Conservation (phyloP, 2,888 invertebrate genomes). For the Caenorhabditis sp. region DNA sequence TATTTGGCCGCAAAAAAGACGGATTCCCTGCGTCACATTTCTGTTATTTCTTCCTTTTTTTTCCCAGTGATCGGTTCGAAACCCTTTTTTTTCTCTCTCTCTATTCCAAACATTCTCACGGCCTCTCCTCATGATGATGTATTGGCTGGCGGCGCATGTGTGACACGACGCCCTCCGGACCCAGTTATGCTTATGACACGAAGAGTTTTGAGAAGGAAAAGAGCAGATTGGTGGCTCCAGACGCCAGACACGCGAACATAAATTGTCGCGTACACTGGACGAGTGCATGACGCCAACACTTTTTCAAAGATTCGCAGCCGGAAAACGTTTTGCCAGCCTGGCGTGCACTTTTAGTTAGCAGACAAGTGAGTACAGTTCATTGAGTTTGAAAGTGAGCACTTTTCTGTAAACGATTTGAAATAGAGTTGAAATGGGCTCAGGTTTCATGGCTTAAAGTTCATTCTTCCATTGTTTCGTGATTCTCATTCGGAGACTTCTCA, state of each 20-base stretch:
- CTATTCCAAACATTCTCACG: too few relatives aligned
- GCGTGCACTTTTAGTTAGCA: too few relatives aligned
- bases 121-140: slow-evolving; percentile 34
- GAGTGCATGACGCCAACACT: not conserved
- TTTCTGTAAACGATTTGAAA: too few relatives aligned
- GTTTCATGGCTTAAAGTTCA: too few relatives aligned
- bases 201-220: not conserved
- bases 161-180: slow-evolving; percentile 3
- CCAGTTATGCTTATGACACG: slow-evolving; percentile 27
- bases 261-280: slow-evolving; percentile 27
- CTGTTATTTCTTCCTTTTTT: not conserved
- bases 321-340: not conserved
- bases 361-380: too few relatives aligned
- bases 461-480: too few relatives aligned
- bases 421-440: too few relatives aligned
- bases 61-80: not conserved
- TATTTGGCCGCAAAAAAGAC: too few relatives aligned
- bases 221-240: not conserved
- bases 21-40: too few relatives aligned
- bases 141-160: slow-evolving; percentile 17
- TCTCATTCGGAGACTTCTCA: too few relatives aligned
- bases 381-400: too few relatives aligned
- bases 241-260: slow-evolving; percentile 42
- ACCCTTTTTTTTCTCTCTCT: slow-evolving; percentile 1
- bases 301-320: too few relatives aligned